Evolutionary conservation across 1,140 invertebrate genomes (phyloP).

Genomic region (Bilobella aurantiaca): DNA sequence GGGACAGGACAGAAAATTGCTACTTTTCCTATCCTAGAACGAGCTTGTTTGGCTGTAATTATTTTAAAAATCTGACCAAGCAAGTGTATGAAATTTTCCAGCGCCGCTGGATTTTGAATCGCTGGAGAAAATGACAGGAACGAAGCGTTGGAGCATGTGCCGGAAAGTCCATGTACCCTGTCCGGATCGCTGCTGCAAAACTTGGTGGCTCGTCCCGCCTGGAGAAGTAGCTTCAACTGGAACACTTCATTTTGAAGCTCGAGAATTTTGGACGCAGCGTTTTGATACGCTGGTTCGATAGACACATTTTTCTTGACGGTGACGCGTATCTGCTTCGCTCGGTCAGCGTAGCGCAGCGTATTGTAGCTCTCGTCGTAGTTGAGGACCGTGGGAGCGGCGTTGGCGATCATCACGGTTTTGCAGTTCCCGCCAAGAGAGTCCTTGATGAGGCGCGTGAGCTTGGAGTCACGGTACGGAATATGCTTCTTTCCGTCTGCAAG

Average conservation of each 20-base stretch:
- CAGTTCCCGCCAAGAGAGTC: constrained; percentile 94
- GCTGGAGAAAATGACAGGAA: constrained; percentile 11
- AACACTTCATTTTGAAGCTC: constrained; percentile 13
- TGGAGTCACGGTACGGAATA: constrained; percentile 65
- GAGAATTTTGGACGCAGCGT: neutral
- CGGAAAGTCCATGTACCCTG: neutral
- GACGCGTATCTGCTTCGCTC: constrained; percentile 63
- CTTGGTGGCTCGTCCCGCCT: constrained; percentile 4
- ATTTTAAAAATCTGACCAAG: neutral
- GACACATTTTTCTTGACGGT: constrained; percentile 20
- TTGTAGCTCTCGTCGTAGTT: constrained; percentile 95
- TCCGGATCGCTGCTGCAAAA: neutral
- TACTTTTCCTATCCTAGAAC: neutral
- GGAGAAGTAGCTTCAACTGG: neutral
- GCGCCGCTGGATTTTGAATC: constrained; percentile 15
- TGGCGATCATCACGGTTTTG: constrained; percentile 95
- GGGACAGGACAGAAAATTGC: no score
- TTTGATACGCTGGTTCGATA: neutral
- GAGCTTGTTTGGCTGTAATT: neutral
- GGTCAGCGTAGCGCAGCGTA: constrained; percentile 79
- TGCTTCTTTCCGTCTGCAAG: constrained; percentile 67
- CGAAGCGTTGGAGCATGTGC: neutral
- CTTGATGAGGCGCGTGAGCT: constrained; percentile 89
- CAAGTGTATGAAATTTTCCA: constrained; percentile 22
- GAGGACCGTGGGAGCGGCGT: constrained; percentile 67